Conservation (phyloP, 2,113 vertebrate genomes). For the Pachycephala philippinensis region DNA sequence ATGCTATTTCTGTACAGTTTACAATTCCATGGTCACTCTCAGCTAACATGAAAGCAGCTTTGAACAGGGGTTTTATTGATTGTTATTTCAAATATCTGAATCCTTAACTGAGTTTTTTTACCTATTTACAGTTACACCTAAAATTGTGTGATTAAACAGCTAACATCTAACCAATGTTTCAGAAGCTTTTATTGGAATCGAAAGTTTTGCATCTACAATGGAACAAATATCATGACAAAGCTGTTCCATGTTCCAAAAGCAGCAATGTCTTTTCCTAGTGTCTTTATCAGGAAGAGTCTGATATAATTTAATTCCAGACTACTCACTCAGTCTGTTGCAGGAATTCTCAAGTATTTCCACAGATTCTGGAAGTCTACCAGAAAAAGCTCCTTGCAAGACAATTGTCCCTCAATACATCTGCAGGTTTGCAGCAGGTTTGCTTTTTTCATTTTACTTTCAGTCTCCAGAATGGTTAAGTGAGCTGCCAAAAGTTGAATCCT, state of each 20-base stretch:
- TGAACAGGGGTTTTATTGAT: neutral
- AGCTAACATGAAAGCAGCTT: neutral
- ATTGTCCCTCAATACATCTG: neutral
- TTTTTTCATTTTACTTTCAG: slow-evolving; percentile 37
- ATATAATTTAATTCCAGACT: neutral
- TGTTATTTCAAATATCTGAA: neutral
- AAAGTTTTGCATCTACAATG: neutral
- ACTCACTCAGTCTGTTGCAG: neutral
- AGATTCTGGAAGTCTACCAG: neutral
- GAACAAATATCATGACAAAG: neutral
- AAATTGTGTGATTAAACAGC: neutral
- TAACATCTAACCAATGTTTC: neutral
- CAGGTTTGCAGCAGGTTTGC: neutral
- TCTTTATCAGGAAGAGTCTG: neutral
- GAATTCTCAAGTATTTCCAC: neutral
- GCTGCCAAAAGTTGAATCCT: neutral
- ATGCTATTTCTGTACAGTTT: neutral
- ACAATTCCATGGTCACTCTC: neutral
- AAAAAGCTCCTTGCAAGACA: neutral
- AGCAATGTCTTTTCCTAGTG: neutral
- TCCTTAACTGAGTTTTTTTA: neutral
- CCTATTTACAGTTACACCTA: neutral
- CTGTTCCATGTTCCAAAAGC: neutral
- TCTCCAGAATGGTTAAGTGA: neutral
- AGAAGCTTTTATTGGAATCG: neutral